Conservation (phyloP, 2,113 vertebrate species). For the Charadrius vociferus region DNA sequence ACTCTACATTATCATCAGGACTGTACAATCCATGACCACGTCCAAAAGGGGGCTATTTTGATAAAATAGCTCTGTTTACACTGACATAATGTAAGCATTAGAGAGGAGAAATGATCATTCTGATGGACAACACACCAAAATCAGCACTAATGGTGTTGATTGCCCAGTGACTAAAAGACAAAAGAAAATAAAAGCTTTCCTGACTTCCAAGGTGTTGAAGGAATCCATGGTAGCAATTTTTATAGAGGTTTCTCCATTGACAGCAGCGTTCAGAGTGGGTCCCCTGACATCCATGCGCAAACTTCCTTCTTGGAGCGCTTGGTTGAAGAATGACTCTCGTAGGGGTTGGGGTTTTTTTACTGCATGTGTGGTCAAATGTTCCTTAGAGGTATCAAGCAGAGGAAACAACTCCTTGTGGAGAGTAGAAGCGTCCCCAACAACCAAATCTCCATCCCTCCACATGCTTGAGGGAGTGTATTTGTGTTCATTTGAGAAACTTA, state of each 20-base stretch:
- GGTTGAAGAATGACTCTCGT: not conserved
- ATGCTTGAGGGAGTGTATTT: not conserved
- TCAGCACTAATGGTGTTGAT: not conserved
- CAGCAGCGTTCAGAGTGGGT: not conserved
- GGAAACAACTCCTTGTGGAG: not conserved
- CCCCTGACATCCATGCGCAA: no score
- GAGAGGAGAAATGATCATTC: not conserved
- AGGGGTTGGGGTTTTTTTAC: not conserved
- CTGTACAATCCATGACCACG: not conserved
- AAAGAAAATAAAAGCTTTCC: not conserved
- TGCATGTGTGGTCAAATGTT: not conserved
- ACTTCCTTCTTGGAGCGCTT: not conserved
- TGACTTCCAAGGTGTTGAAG: not conserved
- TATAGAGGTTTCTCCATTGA: not conserved
- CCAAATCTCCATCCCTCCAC: not conserved
- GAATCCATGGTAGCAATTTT: not conserved
- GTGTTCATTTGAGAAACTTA: not conserved
- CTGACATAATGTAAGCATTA: not conserved
- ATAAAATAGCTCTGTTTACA: not conserved
- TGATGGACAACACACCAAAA: not conserved
- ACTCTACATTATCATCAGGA: not conserved
- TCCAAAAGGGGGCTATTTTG: not conserved
- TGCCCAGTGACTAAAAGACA: not conserved
- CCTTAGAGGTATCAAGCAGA: not conserved
- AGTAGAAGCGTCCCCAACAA: not conserved